Base-by-base conservation (phyloP, 2,888 invertebrate species). In the Trichacis sp. region DNA sequence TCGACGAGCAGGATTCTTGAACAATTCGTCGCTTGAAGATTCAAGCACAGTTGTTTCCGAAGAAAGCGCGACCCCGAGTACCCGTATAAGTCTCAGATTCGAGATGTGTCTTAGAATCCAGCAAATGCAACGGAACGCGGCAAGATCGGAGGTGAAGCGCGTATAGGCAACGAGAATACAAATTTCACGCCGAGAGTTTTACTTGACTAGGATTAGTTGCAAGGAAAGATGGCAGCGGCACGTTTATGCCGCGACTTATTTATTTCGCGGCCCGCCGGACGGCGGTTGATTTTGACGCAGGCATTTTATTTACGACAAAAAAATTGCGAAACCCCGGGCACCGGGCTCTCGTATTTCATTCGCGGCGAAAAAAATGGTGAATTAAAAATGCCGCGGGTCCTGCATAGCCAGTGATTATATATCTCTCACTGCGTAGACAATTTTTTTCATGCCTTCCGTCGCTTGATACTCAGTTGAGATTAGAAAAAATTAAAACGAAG, bases 111-210 rank as follows among this genome's bases (percentile, higher is more conserved):
- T 61, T 47, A 54, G 51, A 61, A 57, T 53, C 43, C 54, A 60
- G 43, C 49, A 51, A 45, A 58, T 52, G 60, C 64, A 65, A 38
- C 56, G 48, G 60, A 60, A 56, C 43, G 64, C 47, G 64, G 51
- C 17, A 14, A 19, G 65, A 47, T 61, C 61, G 56, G 29, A 43
- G 57, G 54, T 61, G 53, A 19, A 61, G 54, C 54, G 46, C 54
- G 58, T 66, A 58, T 66, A 66, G 54, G 43, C 55, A 54, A 66
- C 47, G 61, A 57, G 66, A 62, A 66, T 66, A 62, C 66, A 62
- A 66, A 66, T 62, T 66, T 56, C 55, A 49, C 40, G 30, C 42
- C 33, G 43, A 45, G 20, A 45, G 18, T 45, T 19, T 24, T 2
- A 9, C 49, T 36, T 19, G 18, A 42, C 53, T 54, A 66, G 51